A percentile compares a stretch with the other conserved stretches of the same genome.
Conservation (phyloP, 2,797 vertebrate species). For the Megalops cyprinoides region DNA sequence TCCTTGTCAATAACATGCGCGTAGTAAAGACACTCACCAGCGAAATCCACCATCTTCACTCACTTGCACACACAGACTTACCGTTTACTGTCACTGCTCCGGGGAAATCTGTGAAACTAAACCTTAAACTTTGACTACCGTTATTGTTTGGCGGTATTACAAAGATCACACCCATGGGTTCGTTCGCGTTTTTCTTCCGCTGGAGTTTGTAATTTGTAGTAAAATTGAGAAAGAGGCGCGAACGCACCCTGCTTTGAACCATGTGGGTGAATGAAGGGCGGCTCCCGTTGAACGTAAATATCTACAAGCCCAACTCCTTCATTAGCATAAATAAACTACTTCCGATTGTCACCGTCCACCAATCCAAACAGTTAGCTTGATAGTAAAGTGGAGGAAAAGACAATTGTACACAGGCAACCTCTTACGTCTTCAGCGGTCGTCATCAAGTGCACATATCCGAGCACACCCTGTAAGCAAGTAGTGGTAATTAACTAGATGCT, state of each 20-base stretch:
- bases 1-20: conserved; percentile 77
- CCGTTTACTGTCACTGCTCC: conserved; percentile 70
- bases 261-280: conserved; percentile 97
- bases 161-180: conserved; percentile 55
- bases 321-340: conserved; percentile 96
- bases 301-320: conserved; percentile 89
- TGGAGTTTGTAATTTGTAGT: conserved; percentile 70
- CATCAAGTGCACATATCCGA: background rate
- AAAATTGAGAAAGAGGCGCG: conserved; percentile 81
- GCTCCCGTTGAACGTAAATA: conserved; percentile 95
- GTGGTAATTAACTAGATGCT: background rate
- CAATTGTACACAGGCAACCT: conserved; percentile 2
- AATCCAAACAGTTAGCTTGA: conserved; percentile 39
- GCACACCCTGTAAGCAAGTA: background rate
- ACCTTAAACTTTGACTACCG: conserved; percentile 54
- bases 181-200: conserved; percentile 64
- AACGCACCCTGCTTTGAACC: conserved; percentile 72
- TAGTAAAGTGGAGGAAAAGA: background rate
- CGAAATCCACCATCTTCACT: conserved; percentile 88
- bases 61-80: conserved; percentile 76
- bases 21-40: conserved; percentile 82
- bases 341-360: conserved; percentile 78
- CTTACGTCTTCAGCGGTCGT: background rate
- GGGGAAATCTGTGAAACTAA: conserved; percentile 58
- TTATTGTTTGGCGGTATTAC: conserved; percentile 29